Conservation (phyloP, 1,140 invertebrate species). For the Drosophila bocqueti region DNA sequence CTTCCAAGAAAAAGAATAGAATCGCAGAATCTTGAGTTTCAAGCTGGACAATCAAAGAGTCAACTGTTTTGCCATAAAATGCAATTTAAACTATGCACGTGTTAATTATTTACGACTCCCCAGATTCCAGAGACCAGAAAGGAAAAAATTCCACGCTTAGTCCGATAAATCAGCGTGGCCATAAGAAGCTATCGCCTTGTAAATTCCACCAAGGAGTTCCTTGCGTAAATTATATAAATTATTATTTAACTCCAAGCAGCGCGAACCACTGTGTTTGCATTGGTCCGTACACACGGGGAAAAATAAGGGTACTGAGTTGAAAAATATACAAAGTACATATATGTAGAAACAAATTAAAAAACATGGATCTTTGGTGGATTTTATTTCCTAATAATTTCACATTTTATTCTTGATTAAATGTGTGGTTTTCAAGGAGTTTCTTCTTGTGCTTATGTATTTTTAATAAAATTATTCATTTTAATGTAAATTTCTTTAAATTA, state of each 20-base stretch:
- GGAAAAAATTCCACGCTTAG: slow-evolving; percentile 31
- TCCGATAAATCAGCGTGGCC: slow-evolving; percentile 44
- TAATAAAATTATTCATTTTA: no score
- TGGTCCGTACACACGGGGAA: slow-evolving; percentile 4
- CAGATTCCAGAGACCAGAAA: slow-evolving; percentile 1
- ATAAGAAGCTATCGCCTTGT: slow-evolving; percentile 54
- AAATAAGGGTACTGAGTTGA: background rate
- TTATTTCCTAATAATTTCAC: no score
- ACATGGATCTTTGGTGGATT: no score
- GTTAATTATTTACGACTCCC: slow-evolving; percentile 73
- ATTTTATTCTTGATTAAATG: no score
- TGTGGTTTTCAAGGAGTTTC: background rate
- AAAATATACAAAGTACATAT: no score
- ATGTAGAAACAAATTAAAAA: no score
- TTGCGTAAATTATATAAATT: slow-evolving; percentile 80
- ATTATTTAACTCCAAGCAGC: slow-evolving; percentile 65
- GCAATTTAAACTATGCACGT: slow-evolving; percentile 68
- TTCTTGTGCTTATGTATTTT: background rate
- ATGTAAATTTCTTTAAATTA: background rate
- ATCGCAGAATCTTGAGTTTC: slow-evolving; percentile 33
- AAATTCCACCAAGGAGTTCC: slow-evolving; percentile 59
- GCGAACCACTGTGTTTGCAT: slow-evolving; percentile 12
- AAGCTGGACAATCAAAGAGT: slow-evolving; percentile 51
- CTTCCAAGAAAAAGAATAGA: slow-evolving; percentile 25
- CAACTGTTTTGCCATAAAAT: slow-evolving; percentile 54